Percentiles rank a stretch among this genome's conserved stretches.
phyloP scores from a whole-genome alignment of 2,888 invertebrate genomes.

The Drosophila meridionalis region DNA sequence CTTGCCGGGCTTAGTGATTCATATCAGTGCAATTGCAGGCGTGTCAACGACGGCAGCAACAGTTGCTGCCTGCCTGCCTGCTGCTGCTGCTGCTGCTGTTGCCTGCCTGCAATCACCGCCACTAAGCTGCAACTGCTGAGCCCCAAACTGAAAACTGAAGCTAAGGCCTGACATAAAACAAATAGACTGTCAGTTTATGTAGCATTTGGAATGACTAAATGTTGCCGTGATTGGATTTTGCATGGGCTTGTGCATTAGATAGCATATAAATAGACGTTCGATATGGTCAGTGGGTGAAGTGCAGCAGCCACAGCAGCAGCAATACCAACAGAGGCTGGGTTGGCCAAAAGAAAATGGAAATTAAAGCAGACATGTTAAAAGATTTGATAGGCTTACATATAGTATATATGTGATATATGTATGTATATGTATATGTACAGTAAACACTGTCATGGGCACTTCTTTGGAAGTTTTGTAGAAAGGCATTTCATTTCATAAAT shows the following conservation, averaged over 20 bases:
- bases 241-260: constrained; percentile 55
- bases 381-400: background rate
- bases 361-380: background rate
- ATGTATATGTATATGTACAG: background rate
- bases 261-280: constrained; percentile 35
- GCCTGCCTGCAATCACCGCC: constrained; percentile 37
- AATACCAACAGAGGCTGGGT: constrained; percentile 10
- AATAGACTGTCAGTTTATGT: constrained; percentile 78
- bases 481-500: too few species aligned
- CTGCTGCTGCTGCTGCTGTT: constrained; percentile 30
- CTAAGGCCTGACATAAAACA: constrained; percentile 72
- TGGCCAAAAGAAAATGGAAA: constrained; percentile 16
- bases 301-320: constrained; percentile 1
- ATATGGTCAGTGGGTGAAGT: constrained; percentile 35
- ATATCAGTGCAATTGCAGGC: constrained; percentile 82
- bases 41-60: constrained; percentile 69
- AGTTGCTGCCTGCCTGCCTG: constrained; percentile 41
- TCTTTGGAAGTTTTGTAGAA: background rate
- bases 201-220: constrained; percentile 77
- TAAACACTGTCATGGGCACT: background rate
- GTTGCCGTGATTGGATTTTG: constrained; percentile 67
- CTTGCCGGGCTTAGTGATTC: constrained; percentile 69
- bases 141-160: constrained; percentile 42
- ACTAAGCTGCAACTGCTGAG: constrained; percentile 35
- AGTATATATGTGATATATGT: background rate